These are phyloP conservation scores for Lasioglossum marginatum DNA, from an alignment of 2,888 invertebrate genomes.

Conservation along the genomic window DNA sequence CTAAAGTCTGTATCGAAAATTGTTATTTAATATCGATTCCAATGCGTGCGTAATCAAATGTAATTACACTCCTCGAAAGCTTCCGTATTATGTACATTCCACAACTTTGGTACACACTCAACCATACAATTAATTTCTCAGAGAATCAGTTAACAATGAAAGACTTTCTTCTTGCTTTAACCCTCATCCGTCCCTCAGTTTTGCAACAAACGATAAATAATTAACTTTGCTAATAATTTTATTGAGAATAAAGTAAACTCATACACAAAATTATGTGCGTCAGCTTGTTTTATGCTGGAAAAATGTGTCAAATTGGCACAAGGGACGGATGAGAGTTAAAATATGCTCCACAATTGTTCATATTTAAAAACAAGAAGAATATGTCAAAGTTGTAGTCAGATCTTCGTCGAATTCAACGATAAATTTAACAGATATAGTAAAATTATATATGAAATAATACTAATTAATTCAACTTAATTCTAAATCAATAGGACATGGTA, in stretches of 20 bases:
- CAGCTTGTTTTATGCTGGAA: too few relatives aligned
- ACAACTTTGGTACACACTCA: not conserved
- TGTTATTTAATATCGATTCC: not conserved
- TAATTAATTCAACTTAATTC: not conserved
- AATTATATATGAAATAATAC: not conserved
- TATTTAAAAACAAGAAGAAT: not conserved
- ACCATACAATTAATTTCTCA: not conserved
- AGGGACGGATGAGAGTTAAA: not conserved
- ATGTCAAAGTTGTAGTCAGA: not conserved
- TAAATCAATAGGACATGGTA: not conserved
- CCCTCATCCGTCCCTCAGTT: not conserved
- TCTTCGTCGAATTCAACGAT: not conserved
- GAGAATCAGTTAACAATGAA: not conserved
- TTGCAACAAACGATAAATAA: not conserved
- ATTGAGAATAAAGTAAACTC: not conserved
- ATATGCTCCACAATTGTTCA: not conserved
- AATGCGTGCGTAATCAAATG: not conserved
- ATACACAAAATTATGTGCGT: not conserved
- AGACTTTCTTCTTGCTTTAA: not conserved
- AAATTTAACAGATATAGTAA: not conserved
- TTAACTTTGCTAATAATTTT: not conserved
- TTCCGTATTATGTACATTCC: not conserved
- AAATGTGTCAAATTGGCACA: too few relatives aligned
- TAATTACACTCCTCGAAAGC: not conserved
- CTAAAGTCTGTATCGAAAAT: constrained; percentile 79